Evolutionary conservation across 2,888 invertebrate genomes (phyloP).

Genomic region (Lydus trimaculatus): DNA sequence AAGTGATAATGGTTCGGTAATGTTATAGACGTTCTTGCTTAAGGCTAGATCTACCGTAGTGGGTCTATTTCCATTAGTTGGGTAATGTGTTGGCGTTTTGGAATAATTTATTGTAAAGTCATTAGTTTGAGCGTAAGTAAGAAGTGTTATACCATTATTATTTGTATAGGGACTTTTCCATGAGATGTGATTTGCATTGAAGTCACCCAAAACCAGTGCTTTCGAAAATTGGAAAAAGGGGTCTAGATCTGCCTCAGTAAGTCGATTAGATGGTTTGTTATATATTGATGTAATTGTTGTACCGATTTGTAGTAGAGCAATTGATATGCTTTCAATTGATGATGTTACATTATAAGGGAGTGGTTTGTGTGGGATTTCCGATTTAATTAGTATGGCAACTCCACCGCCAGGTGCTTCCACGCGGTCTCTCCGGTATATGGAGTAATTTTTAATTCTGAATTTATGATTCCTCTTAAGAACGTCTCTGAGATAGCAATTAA

Average conservation of each 20-base stretch:
- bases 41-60: neutral
- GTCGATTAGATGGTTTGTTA: neutral
- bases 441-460: neutral
- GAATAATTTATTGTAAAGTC: neutral
- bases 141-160: neutral
- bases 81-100: neutral
- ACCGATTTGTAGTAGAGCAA: neutral
- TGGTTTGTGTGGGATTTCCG: neutral
- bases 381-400: neutral
- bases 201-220: neutral
- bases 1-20: neutral
- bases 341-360: neutral
- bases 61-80: neutral
- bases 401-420: neutral
- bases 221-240: neutral
- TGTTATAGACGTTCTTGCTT: neutral
- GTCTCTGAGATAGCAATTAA: neutral
- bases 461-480: neutral
- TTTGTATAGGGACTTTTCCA: neutral
- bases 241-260: neutral
- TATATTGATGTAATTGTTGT: neutral
- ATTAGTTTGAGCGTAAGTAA: neutral
- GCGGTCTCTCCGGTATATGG: neutral
- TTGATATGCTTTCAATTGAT: neutral
- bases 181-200: neutral